Evolutionary conservation across 2,797 vertebrate genomes (phyloP), one percentile per base, ranked within the genome.

Genomic region (Tympanoctomys barrerae): DNA sequence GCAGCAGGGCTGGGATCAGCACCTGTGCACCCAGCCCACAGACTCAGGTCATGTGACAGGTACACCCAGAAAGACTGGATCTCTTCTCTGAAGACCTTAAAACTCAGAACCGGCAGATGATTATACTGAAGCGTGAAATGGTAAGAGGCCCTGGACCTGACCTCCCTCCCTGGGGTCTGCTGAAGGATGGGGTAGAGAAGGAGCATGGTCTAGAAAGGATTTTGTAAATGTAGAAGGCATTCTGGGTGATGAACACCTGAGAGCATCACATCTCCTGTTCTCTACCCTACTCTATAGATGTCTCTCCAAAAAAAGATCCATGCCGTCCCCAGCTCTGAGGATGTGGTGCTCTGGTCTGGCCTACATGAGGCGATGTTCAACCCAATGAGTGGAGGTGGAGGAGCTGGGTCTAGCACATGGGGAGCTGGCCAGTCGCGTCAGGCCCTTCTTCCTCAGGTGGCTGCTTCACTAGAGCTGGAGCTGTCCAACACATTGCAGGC

Each of bases 61-160:
- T 97, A 28, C 93, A n/a, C 28, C 73, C 73, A 0, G 96, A 97
- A 31, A 96, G 86, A 36, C 19, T 97, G 49, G 83, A 31, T 7
- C 36, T 78, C 42, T 28, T 7, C 2, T 26, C 22, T 0, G 66
- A 90, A 19, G 78, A 80, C 14, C 62, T 98, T 82, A 98, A 96
- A 0, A 3, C 5, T 22, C 95, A 95, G 1, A 52, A 16, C 49
- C 80, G n/a, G 86, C 96, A 94, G 92, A 61, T 98, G 42, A 95
- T 89, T 24, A 80, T 5, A 0, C 88, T 98, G 66, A 94, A 94
- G 86, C 92, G 13, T 31, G 96, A 98, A 31, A 4, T 97, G 98
- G 98, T 98, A 91, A 98, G 98, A 18, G 26, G 9, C 54, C 5
- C 0, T 0, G 31, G 21, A 19, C 21, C 54, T 33, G 7, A 11